Evolutionary conservation across 2,888 invertebrate species (phyloP).

Genomic region (Ommatoiulus sabulosus): DNA sequence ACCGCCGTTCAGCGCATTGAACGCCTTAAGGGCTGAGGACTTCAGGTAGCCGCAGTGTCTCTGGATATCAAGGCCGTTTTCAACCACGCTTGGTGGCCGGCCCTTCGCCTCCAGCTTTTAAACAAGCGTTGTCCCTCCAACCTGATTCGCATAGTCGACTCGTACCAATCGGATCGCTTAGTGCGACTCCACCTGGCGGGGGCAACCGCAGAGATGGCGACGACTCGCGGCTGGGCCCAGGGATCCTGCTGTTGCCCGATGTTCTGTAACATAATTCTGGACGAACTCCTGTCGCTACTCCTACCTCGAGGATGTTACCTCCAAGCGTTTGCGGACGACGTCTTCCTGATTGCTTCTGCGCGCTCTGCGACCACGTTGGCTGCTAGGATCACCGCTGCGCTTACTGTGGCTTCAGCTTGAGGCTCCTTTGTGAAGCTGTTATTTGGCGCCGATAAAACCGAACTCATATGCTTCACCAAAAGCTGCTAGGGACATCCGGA

Average conservation of each 20-base stretch:
- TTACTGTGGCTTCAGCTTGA: background rate
- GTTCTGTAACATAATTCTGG: background rate
- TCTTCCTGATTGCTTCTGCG: background rate
- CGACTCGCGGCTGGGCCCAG: too few species aligned
- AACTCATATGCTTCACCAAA: background rate
- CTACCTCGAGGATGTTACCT: background rate
- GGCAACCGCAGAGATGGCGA: too few species aligned
- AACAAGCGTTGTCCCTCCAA: background rate
- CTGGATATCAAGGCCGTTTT: background rate
- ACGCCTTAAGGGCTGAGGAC: background rate
- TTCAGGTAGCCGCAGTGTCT: background rate
- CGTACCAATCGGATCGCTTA: too few species aligned
- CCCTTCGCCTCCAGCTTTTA: background rate
- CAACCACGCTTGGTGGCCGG: background rate
- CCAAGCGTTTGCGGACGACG: background rate
- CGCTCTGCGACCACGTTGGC: background rate
- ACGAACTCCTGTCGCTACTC: background rate
- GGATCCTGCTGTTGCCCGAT: too few species aligned
- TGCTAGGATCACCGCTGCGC: fast-evolving
- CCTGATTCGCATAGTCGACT: too few species aligned
- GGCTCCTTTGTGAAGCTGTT: background rate
- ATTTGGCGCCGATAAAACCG: background rate
- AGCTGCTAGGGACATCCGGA: background rate
- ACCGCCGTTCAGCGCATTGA: background rate
- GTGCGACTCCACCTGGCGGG: too few species aligned